Evolutionary conservation across 2,113 vertebrate genomes (phyloP).

Genomic region (Mastomys coucha): DNA sequence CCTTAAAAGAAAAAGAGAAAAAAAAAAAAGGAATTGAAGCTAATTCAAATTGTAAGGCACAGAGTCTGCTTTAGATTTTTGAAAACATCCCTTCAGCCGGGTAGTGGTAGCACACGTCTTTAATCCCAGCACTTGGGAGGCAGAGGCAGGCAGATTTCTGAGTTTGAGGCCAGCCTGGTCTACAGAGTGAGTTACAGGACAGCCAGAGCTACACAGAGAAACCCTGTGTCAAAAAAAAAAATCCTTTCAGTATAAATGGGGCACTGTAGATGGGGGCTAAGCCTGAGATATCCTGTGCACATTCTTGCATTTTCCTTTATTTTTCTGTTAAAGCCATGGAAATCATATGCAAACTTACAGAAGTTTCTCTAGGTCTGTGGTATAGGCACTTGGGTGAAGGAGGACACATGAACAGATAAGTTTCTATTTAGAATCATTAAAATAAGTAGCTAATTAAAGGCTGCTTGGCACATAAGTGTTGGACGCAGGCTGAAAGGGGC

Average conservation of each 20-base stretch:
- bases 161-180: too few relatives aligned
- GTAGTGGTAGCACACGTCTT: too few relatives aligned
- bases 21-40: not conserved
- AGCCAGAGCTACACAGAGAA: too few relatives aligned
- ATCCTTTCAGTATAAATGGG: constrained; percentile 46
- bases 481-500: constrained; percentile 36
- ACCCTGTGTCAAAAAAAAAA: too few relatives aligned
- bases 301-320: constrained; percentile 30
- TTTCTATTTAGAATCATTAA: constrained; percentile 72
- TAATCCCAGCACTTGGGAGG: too few relatives aligned
- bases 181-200: too few relatives aligned
- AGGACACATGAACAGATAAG: constrained; percentile 62
- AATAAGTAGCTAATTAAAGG: constrained; percentile 76
- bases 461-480: constrained; percentile 50
- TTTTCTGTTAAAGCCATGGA: constrained; percentile 8
- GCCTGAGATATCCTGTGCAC: not conserved
- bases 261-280: not conserved
- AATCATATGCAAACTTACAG: constrained; percentile 17
- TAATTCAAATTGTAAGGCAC: constrained; percentile 44
- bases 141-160: too few relatives aligned
- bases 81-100: constrained; percentile 52
- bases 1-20: not conserved
- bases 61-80: constrained; percentile 41
- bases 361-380: constrained; percentile 6
- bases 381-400: constrained; percentile 31